Conservation (phyloP, 2,797 vertebrate genomes). For the Hydrophis major region DNA sequence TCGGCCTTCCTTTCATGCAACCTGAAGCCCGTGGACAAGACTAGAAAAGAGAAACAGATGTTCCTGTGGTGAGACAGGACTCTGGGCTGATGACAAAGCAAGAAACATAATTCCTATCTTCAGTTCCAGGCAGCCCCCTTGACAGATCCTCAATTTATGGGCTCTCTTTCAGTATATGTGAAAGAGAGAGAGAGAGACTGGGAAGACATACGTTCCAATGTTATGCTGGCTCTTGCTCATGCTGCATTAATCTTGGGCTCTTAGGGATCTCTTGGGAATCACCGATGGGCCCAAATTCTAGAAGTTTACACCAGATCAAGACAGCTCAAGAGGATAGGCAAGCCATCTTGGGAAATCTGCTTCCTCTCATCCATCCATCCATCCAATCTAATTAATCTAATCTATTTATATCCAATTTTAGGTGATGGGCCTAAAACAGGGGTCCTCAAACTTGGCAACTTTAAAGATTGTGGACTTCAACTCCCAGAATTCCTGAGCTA, state of each 20-base stretch:
- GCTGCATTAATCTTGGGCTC: background rate
- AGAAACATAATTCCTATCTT: background rate
- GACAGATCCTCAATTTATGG: background rate
- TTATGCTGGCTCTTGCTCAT: background rate
- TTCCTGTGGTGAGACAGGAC: background rate
- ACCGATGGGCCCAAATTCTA: background rate
- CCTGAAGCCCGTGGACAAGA: background rate
- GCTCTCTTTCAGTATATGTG: background rate
- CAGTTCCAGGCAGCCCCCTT: background rate
- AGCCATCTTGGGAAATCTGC: background rate
- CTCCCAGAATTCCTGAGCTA: no score
- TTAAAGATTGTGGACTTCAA: no score
- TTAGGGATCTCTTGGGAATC: background rate
- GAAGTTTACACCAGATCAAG: background rate
- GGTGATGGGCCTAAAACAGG: background rate
- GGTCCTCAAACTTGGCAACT: no score
- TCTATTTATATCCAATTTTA: background rate
- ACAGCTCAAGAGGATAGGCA: background rate
- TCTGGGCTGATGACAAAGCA: background rate
- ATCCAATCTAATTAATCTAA: background rate
- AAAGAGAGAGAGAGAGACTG: background rate
- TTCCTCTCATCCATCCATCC: background rate
- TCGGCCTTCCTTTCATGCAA: background rate
- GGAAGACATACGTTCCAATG: background rate
- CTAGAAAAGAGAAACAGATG: slow-evolving; percentile 17